Evolutionary conservation across 2,888 invertebrate genomes (phyloP), one percentile per base, ranked within the genome.

Genomic region (Hololepta plana): DNA sequence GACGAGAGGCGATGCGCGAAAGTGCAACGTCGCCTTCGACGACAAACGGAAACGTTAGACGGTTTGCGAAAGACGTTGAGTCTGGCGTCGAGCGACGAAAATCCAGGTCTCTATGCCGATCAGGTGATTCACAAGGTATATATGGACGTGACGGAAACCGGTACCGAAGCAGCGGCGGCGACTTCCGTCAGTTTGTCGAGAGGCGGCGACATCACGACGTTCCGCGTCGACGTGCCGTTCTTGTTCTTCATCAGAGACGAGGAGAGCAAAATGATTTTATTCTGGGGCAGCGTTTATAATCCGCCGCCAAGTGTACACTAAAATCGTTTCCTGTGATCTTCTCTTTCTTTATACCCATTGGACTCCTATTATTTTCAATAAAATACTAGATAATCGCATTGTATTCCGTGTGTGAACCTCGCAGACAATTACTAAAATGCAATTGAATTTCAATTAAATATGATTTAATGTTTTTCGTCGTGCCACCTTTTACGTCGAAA

Each of bases 241-340:
- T 55, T 72, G 30, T 73, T 79, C 45, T 72, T 77, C 44, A 75
- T 81, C 34, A 60, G 72, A 35, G 70, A 77, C 42, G 67, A 72
- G 35, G 53, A 55, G 13, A 67, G 72, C 3, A 64, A 67, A 36
- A 55, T 72, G 4, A 60, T 75, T 13, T 59, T 74, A 23, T 81
- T 81, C 45, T 76, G 74, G 63, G 77, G 74, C 2, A n/a, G n/a
- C n/a, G n/a, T n/a, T n/a, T n/a, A n/a, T n/a, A n/a, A n/a, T n/a
- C n/a, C n/a, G n/a, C n/a, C n/a, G n/a, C n/a, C n/a, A n/a, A n/a
- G n/a, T n/a, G n/a, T n/a, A n/a, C n/a, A n/a, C n/a, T n/a, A n/a
- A n/a, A n/a, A n/a, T n/a, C n/a, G n/a, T n/a, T n/a, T n/a, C n/a
- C n/a, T n/a, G n/a, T n/a, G n/a, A n/a, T n/a, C n/a, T n/a, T n/a